A percentile compares a stretch with the other conserved stretches of the same genome.
Conservation (phyloP, 1,140 invertebrate species). For the Teleopsis dalmanni region DNA sequence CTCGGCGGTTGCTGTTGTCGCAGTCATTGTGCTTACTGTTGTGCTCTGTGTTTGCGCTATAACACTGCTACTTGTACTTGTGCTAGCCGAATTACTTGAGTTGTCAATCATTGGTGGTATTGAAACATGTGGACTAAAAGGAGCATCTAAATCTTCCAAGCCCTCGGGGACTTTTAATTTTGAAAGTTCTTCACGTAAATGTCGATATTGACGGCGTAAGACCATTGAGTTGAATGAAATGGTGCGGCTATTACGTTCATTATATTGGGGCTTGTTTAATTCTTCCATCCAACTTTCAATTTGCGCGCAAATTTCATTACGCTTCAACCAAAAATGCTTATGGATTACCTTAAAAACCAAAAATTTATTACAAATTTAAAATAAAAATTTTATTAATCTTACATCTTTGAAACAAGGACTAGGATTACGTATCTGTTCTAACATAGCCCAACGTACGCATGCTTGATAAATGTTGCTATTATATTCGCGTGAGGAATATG, state of each 20-base stretch:
- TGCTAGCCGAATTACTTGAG: slow-evolving; percentile 12
- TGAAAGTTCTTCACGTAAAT: slow-evolving; percentile 68
- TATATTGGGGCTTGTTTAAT: slow-evolving; percentile 68
- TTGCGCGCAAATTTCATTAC: slow-evolving; percentile 81
- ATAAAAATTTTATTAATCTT: slow-evolving; percentile 17
- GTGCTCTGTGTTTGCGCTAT: slow-evolving; percentile 20
- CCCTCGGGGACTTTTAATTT: slow-evolving; percentile 68
- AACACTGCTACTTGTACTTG: slow-evolving; percentile 13
- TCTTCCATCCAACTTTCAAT: slow-evolving; percentile 86
- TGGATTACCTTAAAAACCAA: slow-evolving; percentile 74
- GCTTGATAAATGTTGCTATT: slow-evolving; percentile 94
- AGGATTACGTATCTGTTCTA: slow-evolving; percentile 85
- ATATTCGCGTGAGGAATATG: slow-evolving; percentile 83
- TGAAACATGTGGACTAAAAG: slow-evolving; percentile 48
- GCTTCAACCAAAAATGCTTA: slow-evolving; percentile 91
- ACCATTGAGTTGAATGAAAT: slow-evolving; percentile 70
- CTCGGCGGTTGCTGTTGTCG: slow-evolving; percentile 11
- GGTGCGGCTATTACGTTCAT: slow-evolving; percentile 57
- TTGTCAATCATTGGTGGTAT: slow-evolving; percentile 33
- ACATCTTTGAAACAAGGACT: slow-evolving; percentile 91
- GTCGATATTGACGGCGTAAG: slow-evolving; percentile 67
- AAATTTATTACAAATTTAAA: too few relatives aligned
- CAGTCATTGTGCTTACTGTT: slow-evolving; percentile 12
- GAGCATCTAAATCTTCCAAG: slow-evolving; percentile 60
- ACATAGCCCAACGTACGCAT: slow-evolving; percentile 92